Evolutionary conservation across 64 coral and sea anemone species (phyloP), one percentile per base, ranked within the genome.

Genomic region (Porites lutea): DNA sequence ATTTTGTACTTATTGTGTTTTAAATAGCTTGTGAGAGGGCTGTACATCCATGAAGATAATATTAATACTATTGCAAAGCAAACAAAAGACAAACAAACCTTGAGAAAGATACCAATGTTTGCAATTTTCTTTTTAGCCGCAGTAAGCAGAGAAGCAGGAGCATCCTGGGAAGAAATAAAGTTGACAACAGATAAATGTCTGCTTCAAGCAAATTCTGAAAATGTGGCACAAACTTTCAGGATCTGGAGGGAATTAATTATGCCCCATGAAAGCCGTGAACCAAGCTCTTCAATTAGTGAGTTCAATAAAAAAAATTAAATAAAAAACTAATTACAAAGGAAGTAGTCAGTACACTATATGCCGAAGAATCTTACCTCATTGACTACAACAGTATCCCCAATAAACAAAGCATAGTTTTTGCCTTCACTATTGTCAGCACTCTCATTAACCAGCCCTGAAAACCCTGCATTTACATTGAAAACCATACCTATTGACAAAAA

Each of bases 61-160:
- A 37, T 37, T 37, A 37, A 37, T 37, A 37, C 27, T 37, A 37
- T 37, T 37, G 27, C 27, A 37, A 37, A 37, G 21, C 45, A 15
- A 49, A 46, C 47, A n/a, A 37, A 74, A 14, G 44, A n/a, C 22
- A n/a, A 70, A 64, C 63, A 22, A 60, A 96, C 97, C 88, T 96
- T 99, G 74, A 99, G 74, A 72, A 99, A 99, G 82, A 99, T 99
- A 49, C 97, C 97, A 87, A 99, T 99, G 58, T 96, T 99, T 57
- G 88, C 88, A 52, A 99, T 99, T 79, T 99, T 99, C 76, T 99
- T 99, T 74, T 99, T 99, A 54, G 97, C 97, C 13, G 84, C 82
- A 47, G 97, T 99, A 5, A 99, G 82, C n/a, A 99, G 51, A 10
- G 94, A 86, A 87, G 97, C 94, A 74, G 97, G 88, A 21, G 91